A percentile compares a stretch with the other conserved stretches of the same genome.
Conservation (phyloP, 2,797 vertebrate species). For the Neosalanx taihuensis region DNA sequence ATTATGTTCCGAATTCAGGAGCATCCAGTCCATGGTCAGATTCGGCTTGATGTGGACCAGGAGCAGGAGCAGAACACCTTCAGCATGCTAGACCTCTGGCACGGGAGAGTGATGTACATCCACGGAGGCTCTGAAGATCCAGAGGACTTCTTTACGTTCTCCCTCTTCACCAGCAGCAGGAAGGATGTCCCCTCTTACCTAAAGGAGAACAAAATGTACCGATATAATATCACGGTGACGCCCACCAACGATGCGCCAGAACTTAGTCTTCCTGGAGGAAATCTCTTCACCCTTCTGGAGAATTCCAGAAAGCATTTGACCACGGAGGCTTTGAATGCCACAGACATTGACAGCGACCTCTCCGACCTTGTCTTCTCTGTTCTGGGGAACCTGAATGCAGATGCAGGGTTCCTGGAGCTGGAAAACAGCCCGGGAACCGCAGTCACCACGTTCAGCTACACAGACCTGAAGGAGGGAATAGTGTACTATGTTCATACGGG, state of each 20-base stretch:
- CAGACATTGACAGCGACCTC: constrained; percentile 80
- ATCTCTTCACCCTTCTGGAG: constrained; percentile 83
- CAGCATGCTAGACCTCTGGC: constrained; percentile 83
- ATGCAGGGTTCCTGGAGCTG: constrained; percentile 85
- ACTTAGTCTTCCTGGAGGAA: constrained; percentile 82
- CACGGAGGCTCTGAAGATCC: constrained; percentile 86
- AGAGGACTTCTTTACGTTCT: constrained; percentile 84
- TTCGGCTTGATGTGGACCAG: constrained; percentile 78
- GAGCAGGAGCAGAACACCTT: constrained; percentile 77
- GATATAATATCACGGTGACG: constrained; percentile 78
- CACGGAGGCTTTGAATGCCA: constrained; percentile 73
- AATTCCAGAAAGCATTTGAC: constrained; percentile 83
- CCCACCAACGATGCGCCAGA: constrained; percentile 87
- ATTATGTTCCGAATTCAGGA: constrained; percentile 81
- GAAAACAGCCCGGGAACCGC: constrained; percentile 70
- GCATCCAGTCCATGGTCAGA: constrained; percentile 75
- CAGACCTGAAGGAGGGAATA: constrained; percentile 74
- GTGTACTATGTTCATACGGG: constrained; percentile 83
- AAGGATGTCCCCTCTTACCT: constrained; percentile 75
- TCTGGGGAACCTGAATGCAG: constrained; percentile 82
- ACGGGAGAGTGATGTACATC: constrained; percentile 80
- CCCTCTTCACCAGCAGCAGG: constrained; percentile 76
- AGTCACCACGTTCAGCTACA: constrained; percentile 75
- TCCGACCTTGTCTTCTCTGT: constrained; percentile 75
- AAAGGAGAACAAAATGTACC: constrained; percentile 69